Base-by-base conservation (phyloP, 30 jellyfish, hydroid and myxozoan genomes). In the Rhopilema esculentum region DNA sequence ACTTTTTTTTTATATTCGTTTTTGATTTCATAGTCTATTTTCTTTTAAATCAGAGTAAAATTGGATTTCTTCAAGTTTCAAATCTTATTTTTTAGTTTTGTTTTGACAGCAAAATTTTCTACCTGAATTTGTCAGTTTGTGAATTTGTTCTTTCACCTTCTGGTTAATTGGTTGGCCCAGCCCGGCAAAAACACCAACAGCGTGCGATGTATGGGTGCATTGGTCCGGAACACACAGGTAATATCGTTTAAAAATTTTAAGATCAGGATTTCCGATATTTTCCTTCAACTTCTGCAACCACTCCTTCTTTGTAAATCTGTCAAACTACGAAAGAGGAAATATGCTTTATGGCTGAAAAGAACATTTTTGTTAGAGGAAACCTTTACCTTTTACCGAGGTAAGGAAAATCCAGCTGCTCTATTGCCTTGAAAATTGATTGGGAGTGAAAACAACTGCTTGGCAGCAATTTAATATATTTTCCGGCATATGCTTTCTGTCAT, bases 61-160 rank as follows among this genome's bases (percentile, higher is more conserved):
- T 74, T 74, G 33, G 25, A 74, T 74, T 31, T 74, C 85, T 77
- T 77, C 87, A 24, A 74, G 30, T 74, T 74, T 74, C 85, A 27
- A 48, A 74, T 74, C 68, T 69, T 23, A 69, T 69, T 23, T 69
- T 66, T n/a, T 69, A 19, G 30, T n/a, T 63, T 63, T 63, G 30
- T 69, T 69, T 30, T 69, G 61, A 69, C 80, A 69, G 61, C 61
- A 69, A 69, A 69, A 49, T 49, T 69, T 69, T 30, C 80, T 69
- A 29, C 80, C 80, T 69, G 80, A 69, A 69, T 69, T 69, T 69
- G 75, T 65, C 31, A 65, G 75, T 65, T 65, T 65, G 80, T 69
- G 61, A 69, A 69, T 69, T 69, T 69, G 80, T 69, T 69, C 61
- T 69, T 69, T 69, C 80, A 69, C 80, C 80, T 69, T 69, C 62